Evolutionary conservation across 2,888 invertebrate species (phyloP), one percentile per base, ranked within the genome.

Genomic region (Andrena minutula): DNA sequence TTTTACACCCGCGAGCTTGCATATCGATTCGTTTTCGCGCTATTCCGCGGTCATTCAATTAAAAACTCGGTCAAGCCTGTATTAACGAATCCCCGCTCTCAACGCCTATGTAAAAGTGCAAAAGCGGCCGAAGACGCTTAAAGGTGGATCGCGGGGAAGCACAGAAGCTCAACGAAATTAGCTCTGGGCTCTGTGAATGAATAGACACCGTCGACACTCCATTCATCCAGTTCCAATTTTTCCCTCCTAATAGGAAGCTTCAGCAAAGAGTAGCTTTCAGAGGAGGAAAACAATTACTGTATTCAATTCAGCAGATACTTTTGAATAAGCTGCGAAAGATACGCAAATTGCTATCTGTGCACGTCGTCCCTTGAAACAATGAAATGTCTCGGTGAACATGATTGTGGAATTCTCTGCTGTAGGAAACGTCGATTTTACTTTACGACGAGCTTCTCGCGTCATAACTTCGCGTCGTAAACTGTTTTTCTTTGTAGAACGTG

Each of bases 41-140:
- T 49, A 63, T 85, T 77, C 74, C 70, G 69, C 71, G 81, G 75
- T 80, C 82, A 82, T 87, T 87, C 82, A 80, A 87, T 87, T 87
- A 86, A 86, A 87, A 87, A 87, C 82, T 87, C 88, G 86, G 87
- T 87, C 87, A 87, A 87, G 84, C 80, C 66, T 73, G 80, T 77
- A 86, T 87, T 87, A 87, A 84, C 83, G 83, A 75, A 63, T 56
- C 65, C 75, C 76, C 58, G 77, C 69, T 76, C 84, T 84, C 76
- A 68, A 60, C 69, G 72, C 28, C 28, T 30, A 30, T 35, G 32
- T 47, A 64, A 64, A 58, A 35, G 61, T 20, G 53, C 20, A 66
- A 81, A 83, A 28, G 69, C 30, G 61, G 20, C 35, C 74, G 61
- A 77, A 85, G 65, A 60, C 71, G 73, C 73, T 86, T 66, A 69